Evolutionary conservation across 2,797 vertebrate genomes (phyloP), one percentile per base, ranked within the genome.

Genomic region (Epinephelus coioides): DNA sequence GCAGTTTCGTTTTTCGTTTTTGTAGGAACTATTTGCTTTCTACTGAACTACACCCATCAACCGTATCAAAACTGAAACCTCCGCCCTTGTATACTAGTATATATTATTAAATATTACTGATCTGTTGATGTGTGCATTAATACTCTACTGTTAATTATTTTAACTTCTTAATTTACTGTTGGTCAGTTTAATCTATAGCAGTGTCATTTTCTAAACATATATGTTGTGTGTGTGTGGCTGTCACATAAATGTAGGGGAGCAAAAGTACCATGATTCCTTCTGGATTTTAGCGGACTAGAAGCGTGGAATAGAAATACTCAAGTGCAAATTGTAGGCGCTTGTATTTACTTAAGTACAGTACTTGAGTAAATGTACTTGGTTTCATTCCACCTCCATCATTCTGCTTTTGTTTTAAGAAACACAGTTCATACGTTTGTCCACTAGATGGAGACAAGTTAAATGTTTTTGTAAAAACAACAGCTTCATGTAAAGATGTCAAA

Each of bases 371-470:
- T 17, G 43, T 34, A 54, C 14, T 44, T 21, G 2, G n/a, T 7
- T 43, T 44, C n/a, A 55, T 43, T 34, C 19, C 30, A 1, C 3
- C 34, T 43, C 40, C 40, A 43, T 12, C 9, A 50, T 9, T 61
- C 10, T 67, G n/a, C 44, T 21, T 69, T 69, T 69, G 21, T 50
- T 62, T 56, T 46, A 3, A 23, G 50, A 53, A 59, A 11, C 18
- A 51, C 64, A 86, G 40, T 80, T 1, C 19, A 69, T 0, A 4
- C 1, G 0, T 56, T 23, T 75, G 18, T 79, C 92, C 95, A 94
- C 85, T 65, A 86, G 94, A 79, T 82, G 91, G 92, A 78, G 86
- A 81, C 86, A 93, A 23, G 70, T 69, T 68, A 21, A 76, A 21
- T 15, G 23, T 73, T 65, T 47, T 50, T 76, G 4, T 10, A 46